These are phyloP conservation scores for Clarias laeviceps DNA, from an alignment of 2,797 vertebrate species.

Conservation along the genomic window DNA sequence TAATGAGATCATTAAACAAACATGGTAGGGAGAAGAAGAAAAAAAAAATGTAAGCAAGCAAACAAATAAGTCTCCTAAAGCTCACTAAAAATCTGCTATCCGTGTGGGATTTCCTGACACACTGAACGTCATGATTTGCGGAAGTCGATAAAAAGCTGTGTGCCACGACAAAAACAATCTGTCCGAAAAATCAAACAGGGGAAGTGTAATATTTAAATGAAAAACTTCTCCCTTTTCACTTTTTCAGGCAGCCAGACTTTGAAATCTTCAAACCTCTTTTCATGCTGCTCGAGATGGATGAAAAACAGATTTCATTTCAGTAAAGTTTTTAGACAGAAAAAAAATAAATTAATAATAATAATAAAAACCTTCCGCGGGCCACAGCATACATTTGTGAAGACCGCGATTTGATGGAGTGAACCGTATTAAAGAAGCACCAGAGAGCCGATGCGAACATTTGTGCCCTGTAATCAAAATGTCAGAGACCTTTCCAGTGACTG, in stretches of 20 bases:
- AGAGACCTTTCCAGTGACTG: constrained; percentile 33
- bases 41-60: neutral
- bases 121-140: neutral
- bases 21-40: neutral
- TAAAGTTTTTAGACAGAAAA: neutral
- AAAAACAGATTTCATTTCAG: neutral
- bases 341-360: neutral
- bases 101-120: neutral
- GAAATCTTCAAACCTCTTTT: neutral
- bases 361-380: neutral
- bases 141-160: neutral
- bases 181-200: neutral
- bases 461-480: constrained; percentile 38
- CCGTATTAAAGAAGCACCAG: neutral
- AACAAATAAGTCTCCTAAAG: neutral
- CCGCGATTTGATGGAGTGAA: neutral
- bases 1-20: neutral
- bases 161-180: neutral
- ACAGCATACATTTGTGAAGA: neutral
- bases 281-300: neutral
- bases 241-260: neutral
- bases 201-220: neutral
- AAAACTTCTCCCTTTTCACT: neutral
- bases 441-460: constrained; percentile 3
- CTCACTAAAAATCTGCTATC: neutral